Conservation (phyloP, 2,888 invertebrate genomes). For the Platerodrilus igneus region DNA sequence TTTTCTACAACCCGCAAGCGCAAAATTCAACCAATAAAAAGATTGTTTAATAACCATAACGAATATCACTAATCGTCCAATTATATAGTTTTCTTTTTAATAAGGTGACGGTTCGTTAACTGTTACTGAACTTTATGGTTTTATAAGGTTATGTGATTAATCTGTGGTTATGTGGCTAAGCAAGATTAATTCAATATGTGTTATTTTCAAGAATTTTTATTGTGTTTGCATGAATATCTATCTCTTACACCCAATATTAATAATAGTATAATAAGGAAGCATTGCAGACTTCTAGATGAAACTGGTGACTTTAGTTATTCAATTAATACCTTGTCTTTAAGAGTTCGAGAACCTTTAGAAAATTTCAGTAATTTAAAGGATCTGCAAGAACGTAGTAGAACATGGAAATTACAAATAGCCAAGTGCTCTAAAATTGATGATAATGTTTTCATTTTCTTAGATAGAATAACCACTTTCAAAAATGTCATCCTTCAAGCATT, state of each 20-base stretch:
- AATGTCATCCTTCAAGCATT: conserved; percentile 38
- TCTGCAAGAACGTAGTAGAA: conserved; percentile 31
- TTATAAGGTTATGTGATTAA: too few relatives aligned
- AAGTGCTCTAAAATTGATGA: conserved; percentile 47
- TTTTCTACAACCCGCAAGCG: too few relatives aligned
- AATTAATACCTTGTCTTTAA: conserved; percentile 34
- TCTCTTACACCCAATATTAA: conserved; percentile 20
- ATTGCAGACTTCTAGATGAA: conserved; percentile 53
- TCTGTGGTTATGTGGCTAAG: too few relatives aligned
- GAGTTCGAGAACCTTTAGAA: too few relatives aligned
- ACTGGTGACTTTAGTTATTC: conserved; percentile 66
- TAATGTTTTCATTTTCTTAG: conserved; percentile 53
- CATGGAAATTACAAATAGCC: conserved; percentile 50
- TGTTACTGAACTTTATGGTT: too few relatives aligned
- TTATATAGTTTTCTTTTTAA: too few relatives aligned
- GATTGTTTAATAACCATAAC: too few relatives aligned
- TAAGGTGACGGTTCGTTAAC: too few relatives aligned
- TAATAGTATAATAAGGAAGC: conserved; percentile 52
- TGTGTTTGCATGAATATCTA: conserved; percentile 21
- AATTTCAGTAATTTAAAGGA: not conserved
- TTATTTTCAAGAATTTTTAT: conserved; percentile 10
- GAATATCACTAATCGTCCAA: too few relatives aligned
- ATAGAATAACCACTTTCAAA: conserved; percentile 42
- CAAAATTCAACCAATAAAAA: too few relatives aligned
- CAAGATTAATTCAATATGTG: conserved; percentile 8